These are phyloP conservation scores for Catharus ustulatus DNA, from an alignment of 2,797 vertebrate species.

Conservation along the genomic window DNA sequence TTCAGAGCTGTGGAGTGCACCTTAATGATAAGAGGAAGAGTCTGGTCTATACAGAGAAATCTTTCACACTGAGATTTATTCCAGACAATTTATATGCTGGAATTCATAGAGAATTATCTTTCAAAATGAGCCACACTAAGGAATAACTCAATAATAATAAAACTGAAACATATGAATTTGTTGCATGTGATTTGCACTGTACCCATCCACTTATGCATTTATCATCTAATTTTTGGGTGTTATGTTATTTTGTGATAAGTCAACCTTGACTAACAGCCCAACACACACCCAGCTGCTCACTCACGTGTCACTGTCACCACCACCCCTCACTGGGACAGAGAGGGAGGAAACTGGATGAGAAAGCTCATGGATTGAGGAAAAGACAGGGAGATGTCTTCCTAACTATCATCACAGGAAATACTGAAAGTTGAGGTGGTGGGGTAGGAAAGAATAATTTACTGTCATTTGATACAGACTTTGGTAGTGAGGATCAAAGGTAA, in stretches of 20 bases:
- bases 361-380: background rate
- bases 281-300: background rate
- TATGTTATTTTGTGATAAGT: background rate
- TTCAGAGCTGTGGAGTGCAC: background rate
- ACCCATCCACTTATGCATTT: background rate
- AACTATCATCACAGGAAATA: background rate
- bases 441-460: background rate
- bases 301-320: background rate
- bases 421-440: accelerated
- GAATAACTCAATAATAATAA: background rate
- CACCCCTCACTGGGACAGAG: background rate
- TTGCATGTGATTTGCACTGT: background rate
- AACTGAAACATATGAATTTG: background rate
- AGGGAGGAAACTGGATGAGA: background rate
- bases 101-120: background rate
- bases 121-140: background rate
- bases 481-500: background rate
- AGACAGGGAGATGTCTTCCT: background rate
- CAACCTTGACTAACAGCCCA: background rate
- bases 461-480: background rate
- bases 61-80: background rate
- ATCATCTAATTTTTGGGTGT: background rate
- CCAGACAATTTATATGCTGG: background rate
- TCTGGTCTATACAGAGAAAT: background rate
- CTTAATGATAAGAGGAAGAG: background rate